Base-by-base conservation (phyloP, 2,113 vertebrate genomes). In the Sclerurus mexicanus region DNA sequence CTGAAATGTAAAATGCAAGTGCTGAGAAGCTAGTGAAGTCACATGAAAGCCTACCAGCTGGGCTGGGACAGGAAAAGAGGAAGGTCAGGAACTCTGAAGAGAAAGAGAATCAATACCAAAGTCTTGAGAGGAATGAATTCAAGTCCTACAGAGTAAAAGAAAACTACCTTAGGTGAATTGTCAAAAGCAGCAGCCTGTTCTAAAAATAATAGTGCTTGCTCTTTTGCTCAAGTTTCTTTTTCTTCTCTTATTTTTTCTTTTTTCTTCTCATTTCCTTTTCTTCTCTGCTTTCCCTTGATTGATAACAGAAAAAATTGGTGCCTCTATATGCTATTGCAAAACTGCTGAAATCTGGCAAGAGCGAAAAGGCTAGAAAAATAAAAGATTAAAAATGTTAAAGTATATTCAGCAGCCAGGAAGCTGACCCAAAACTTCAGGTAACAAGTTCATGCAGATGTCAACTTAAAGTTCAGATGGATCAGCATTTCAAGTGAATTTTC, bases 81-180 rank as follows among this genome's bases (percentile, higher is more conserved):
- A 94, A 94, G 93, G 93, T 94, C 87, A 93, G 77, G 72, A 93
- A 87, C 87, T 88, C 89, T 90, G 89, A 46, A 90, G 91, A 94
- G 71, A 93, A 89, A 6, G 12, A 79, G 58, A 89, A 96, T 96
- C 91, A 85, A 85, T 95, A 85, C 46, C 62, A 33, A 92, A 96
- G 42, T 87, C 94, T 96, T 87, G 67, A 79, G 87, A 93, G 85
- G 42, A 93, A 93, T 85, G 63, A 68, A 93, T 95, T 72, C 6
- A 13, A 62, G 91, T 89, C 74, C 74, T 62, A 33, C 3, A 3
- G 84, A 85, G 87, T 89, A 92, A 87, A 2, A 91, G 40, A 96
- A 95, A 94, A 74, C 94, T 93, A 93, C 59, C 67, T 91, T 56
- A 76, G 73, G 69, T 92, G 91, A 92, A 89, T 74, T 5, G 14